phyloP scores from a whole-genome alignment of 2,797 vertebrate genomes.

The Melanotaenia nigrans region DNA sequence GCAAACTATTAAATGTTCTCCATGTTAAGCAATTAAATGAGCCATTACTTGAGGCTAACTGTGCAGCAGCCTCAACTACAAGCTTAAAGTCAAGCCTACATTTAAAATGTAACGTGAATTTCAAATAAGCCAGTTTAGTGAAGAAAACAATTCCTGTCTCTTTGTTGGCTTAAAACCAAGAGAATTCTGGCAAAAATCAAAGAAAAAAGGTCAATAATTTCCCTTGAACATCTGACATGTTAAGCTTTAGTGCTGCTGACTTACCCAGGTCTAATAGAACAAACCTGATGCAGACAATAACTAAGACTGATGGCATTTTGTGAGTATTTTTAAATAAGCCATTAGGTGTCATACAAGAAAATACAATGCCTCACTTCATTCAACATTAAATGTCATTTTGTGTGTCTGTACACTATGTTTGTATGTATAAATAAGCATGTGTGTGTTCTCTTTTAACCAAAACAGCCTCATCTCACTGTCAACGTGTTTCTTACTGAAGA shows the following conservation, averaged over 20 bases:
- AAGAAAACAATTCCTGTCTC: constrained; percentile 28
- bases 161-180: constrained; percentile 48
- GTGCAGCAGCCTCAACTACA: constrained; percentile 5
- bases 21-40: constrained; percentile 32
- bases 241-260: constrained; percentile 31
- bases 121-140: constrained; percentile 40
- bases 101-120: constrained; percentile 34
- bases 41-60: constrained; percentile 45
- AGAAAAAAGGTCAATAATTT: constrained; percentile 60
- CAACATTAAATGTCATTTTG: constrained; percentile 5
- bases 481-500: background rate
- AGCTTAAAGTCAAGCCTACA: constrained; percentile 17
- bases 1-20: constrained; percentile 6
- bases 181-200: constrained; percentile 52
- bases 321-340: constrained; percentile 38
- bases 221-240: constrained; percentile 46
- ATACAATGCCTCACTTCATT: constrained; percentile 12
- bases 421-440: background rate
- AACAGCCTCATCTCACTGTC: background rate
- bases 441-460: background rate
- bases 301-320: constrained; percentile 52
- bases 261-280: constrained; percentile 32
- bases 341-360: constrained; percentile 27
- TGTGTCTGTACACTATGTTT: constrained; percentile 3
- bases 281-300: constrained; percentile 32